Conservation (phyloP, 2,797 vertebrate genomes). For the Muscicapa comitata region DNA sequence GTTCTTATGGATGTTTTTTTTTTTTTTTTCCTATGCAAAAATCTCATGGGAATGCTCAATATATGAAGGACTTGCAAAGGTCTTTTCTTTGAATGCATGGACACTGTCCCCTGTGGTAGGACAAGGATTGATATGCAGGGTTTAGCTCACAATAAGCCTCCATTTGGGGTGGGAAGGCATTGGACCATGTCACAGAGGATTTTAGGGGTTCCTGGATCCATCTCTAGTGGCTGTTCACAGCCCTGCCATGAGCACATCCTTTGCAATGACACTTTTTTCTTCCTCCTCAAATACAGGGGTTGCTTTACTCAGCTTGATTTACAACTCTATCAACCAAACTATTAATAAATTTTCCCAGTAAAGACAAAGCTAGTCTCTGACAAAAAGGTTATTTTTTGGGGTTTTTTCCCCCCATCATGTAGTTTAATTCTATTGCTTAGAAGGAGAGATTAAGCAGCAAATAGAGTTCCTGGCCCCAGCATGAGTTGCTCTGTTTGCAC, state of each 20-base stretch:
- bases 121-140: background rate
- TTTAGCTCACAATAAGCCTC: background rate
- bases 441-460: background rate
- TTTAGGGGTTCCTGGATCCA: background rate
- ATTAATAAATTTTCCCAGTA: background rate
- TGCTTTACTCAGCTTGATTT: background rate
- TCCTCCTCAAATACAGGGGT: background rate
- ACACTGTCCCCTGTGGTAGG: background rate
- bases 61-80: background rate
- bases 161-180: rapidly evolving
- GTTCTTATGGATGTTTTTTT: background rate
- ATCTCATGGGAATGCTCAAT: background rate
- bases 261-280: background rate
- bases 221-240: background rate
- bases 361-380: background rate
- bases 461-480: background rate
- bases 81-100: background rate
- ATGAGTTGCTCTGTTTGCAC: background rate
- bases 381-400: background rate
- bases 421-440: background rate
- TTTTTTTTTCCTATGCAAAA: background rate
- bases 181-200: background rate
- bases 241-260: background rate
- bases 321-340: background rate
- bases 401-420: too few relatives aligned